Base-by-base conservation (phyloP, 2,888 invertebrate genomes). In the Melieria omissa region DNA sequence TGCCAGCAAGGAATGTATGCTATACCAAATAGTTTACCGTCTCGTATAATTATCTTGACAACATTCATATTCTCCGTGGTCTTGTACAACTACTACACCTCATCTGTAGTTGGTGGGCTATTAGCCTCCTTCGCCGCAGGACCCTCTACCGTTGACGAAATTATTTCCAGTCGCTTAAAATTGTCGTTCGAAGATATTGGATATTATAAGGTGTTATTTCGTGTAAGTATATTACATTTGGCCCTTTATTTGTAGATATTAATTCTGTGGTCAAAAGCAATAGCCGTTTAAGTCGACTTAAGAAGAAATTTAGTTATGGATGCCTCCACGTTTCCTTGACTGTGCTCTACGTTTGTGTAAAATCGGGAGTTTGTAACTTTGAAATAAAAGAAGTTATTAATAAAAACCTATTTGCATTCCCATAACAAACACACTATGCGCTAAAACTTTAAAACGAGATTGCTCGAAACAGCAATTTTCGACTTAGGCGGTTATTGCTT, bases 81-180 rank as follows among this genome's bases (percentile, higher is more conserved):
- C 8, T 80, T 86, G 79, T 86, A 85, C 41, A 86, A 86, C 63
- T 86, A 83, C 73, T 86, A 86, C 65, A 86, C 86, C 5, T 86
- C 86, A 7, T 85, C 86, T 0, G 83, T 86, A 0, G 86, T 86
- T 54, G 86, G 86, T n/a, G 85, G 84, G 5, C 73, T 86, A 16
- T 72, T 86, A 0, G 85, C 83, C 57, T 83, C 80, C n/a, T 79
- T 81, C 7, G 81, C 78, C 44, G 80, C 80, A 52, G 86, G 86
- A 0, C 86, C 86, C 5, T 72, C 80, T 67, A 81, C 80, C 0
- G 76, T 86, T 4, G 80, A 80, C 12, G 83, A 86, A 64, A 79
- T 86, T 42, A 76, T 81, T 3, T 73, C 80, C 4, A 86, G 86
- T 71, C 75, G 83, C 0, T 76, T 86, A 1, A 82, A 81, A 66